phyloP scores from a whole-genome alignment of 2,113 vertebrate genomes.

The Panthera tigris region DNA sequence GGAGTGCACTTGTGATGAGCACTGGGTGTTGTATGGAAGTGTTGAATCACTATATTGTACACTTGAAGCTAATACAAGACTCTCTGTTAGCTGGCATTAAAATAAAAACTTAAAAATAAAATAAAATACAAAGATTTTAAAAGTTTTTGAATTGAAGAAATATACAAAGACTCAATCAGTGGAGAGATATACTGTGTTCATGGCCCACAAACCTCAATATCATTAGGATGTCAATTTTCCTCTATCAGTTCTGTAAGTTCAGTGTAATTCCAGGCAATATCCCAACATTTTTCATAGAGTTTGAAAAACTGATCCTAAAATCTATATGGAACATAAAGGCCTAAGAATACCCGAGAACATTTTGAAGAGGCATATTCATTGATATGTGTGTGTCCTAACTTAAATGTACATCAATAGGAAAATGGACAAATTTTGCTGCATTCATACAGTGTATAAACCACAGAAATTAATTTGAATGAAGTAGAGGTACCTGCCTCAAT shows the following conservation, averaged over 20 bases:
- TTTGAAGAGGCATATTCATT: neutral
- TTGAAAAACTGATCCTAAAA: constrained; percentile 49
- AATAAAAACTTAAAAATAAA: neutral
- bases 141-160: constrained; percentile 23
- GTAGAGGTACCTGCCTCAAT: neutral
- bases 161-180: neutral
- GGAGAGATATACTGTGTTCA: neutral
- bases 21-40: neutral
- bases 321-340: constrained; percentile 18
- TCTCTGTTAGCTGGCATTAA: neutral
- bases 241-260: constrained; percentile 36
- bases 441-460: neutral
- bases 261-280: neutral
- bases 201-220: neutral
- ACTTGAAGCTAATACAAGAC: neutral
- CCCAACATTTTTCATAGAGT: neutral
- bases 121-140: neutral
- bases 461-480: neutral
- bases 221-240: neutral
- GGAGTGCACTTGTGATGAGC: neutral
- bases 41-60: neutral
- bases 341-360: neutral
- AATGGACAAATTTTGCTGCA: neutral
- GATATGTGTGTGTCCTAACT: neutral
- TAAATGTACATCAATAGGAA: constrained; percentile 16